phyloP scores from a whole-genome alignment of 2,888 invertebrate species.

The Microdon myrmicae region DNA sequence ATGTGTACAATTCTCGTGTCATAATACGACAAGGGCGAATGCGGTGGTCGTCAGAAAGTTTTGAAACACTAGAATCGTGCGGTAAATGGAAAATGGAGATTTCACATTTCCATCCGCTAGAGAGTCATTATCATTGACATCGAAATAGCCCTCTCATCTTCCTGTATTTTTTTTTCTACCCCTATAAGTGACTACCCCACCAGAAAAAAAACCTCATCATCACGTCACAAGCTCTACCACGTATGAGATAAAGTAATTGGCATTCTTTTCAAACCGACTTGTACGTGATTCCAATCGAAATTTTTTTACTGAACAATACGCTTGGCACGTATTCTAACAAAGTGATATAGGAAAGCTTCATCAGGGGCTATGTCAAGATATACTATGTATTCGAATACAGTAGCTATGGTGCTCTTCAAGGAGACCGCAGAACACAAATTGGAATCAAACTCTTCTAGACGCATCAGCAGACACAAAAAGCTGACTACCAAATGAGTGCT shows the following conservation, averaged over 20 bases:
- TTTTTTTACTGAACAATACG: conserved; percentile 21
- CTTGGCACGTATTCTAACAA: conserved; percentile 26
- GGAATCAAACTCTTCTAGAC: conserved; percentile 34
- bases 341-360: conserved; percentile 19
- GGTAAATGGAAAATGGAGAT: conserved; percentile 30
- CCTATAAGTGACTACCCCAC: conserved; percentile 1
- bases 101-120: conserved; percentile 32
- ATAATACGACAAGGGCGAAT: conserved; percentile 4
- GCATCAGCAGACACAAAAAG: conserved; percentile 35
- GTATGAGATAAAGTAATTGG: conserved; percentile 43
- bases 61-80: not conserved
- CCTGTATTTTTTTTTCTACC: not conserved
- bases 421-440: conserved; percentile 29
- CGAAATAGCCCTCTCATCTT: conserved; percentile 1
- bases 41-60: not conserved
- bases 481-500: conserved; percentile 34
- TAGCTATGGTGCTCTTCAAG: conserved; percentile 5
- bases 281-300: conserved; percentile 42
- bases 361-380: conserved; percentile 1
- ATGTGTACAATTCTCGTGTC: conserved; percentile 21
- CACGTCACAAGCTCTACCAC: conserved; percentile 3
- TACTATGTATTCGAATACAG: too few relatives aligned
- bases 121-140: conserved; percentile 38
- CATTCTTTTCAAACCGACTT: conserved; percentile 42
- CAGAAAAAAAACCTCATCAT: not conserved